Percentiles rank a stretch among this genome's conserved stretches.
These are phyloP conservation scores for Ammospiza maritima DNA, from an alignment of 2,797 vertebrate genomes.

Conservation along the genomic window DNA sequence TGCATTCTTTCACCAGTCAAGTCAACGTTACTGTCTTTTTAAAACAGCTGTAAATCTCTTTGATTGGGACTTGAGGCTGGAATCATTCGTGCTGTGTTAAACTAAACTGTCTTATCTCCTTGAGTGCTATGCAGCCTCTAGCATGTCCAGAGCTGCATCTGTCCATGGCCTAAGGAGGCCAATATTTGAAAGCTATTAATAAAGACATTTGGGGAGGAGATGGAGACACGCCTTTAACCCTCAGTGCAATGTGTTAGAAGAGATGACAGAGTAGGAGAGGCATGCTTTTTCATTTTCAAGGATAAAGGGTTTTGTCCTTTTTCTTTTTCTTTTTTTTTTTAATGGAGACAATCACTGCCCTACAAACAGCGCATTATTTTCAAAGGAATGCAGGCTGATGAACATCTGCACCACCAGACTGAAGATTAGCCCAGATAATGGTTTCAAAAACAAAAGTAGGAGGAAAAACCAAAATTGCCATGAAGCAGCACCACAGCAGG, in stretches of 20 bases:
- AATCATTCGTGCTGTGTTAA: slow-evolving; percentile 78
- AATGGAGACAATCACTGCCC: not conserved
- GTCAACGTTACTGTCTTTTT: slow-evolving; percentile 77
- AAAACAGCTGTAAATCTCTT: slow-evolving; percentile 80
- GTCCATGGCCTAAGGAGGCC: slow-evolving; percentile 64
- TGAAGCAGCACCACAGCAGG: not conserved
- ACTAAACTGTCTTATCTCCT: slow-evolving; percentile 78
- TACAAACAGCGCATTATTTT: slow-evolving; percentile 50
- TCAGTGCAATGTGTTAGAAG: not conserved
- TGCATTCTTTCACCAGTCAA: slow-evolving; percentile 74
- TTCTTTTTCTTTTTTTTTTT: not conserved
- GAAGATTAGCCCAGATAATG: not conserved
- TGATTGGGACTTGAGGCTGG: slow-evolving; percentile 78
- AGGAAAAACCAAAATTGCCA: not conserved
- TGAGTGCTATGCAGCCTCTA: slow-evolving; percentile 70
- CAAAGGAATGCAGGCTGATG: slow-evolving; percentile 36
- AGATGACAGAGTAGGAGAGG: slow-evolving; percentile 20
- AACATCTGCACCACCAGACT: not conserved
- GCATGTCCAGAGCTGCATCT: slow-evolving; percentile 69
- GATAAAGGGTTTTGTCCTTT: not conserved
- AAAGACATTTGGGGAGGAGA: slow-evolving; percentile 65
- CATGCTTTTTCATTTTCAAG: slow-evolving; percentile 4
- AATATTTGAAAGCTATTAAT: slow-evolving; percentile 60
- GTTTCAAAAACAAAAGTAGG: not conserved
- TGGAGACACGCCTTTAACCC: slow-evolving; percentile 60